A percentile compares a stretch with the other conserved stretches of the same genome.
These are phyloP conservation scores for Sphinx pinastri DNA, from an alignment of 2,888 invertebrate species.

Conservation along the genomic window DNA sequence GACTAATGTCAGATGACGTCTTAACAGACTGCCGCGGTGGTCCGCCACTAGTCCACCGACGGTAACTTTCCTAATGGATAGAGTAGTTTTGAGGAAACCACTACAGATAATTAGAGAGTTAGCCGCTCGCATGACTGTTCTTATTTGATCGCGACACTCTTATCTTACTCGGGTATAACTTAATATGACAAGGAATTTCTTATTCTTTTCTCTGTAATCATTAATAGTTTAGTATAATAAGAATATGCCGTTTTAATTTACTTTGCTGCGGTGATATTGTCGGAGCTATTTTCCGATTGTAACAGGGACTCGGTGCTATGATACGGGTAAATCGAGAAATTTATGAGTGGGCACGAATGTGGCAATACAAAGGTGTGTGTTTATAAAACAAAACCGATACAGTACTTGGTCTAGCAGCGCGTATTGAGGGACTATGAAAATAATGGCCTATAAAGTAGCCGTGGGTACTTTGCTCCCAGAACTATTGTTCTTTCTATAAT, in stretches of 20 bases:
- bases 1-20: slow-evolving; percentile 72
- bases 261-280: slow-evolving; percentile 14
- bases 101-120: slow-evolving; percentile 75
- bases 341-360: slow-evolving; percentile 57
- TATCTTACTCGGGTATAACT: slow-evolving; percentile 46
- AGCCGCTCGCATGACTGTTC: slow-evolving; percentile 61
- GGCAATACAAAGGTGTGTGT: slow-evolving; percentile 72
- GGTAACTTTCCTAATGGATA: slow-evolving; percentile 74
- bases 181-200: slow-evolving; percentile 36
- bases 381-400: slow-evolving; percentile 74
- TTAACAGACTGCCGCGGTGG: slow-evolving; percentile 51
- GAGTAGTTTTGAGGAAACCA: slow-evolving; percentile 70
- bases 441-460: slow-evolving; percentile 51
- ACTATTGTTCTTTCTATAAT: slow-evolving; percentile 25
- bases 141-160: slow-evolving; percentile 70
- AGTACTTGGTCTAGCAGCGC: slow-evolving; percentile 61
- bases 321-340: slow-evolving; percentile 57
- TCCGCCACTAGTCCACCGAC: slow-evolving; percentile 37
- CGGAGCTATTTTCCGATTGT: slow-evolving; percentile 44
- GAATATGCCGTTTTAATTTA: slow-evolving; percentile 23
- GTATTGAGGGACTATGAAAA: slow-evolving; percentile 64
- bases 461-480: slow-evolving; percentile 15
- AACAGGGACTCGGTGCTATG: slow-evolving; percentile 50
- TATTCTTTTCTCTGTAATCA: slow-evolving; percentile 33
- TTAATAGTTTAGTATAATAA: slow-evolving; percentile 36